A percentile compares a stretch with the other conserved stretches of the same genome.
These are phyloP conservation scores for Catostomus latipinnis DNA, from an alignment of 2,797 vertebrate genomes.

Conservation along the genomic window DNA sequence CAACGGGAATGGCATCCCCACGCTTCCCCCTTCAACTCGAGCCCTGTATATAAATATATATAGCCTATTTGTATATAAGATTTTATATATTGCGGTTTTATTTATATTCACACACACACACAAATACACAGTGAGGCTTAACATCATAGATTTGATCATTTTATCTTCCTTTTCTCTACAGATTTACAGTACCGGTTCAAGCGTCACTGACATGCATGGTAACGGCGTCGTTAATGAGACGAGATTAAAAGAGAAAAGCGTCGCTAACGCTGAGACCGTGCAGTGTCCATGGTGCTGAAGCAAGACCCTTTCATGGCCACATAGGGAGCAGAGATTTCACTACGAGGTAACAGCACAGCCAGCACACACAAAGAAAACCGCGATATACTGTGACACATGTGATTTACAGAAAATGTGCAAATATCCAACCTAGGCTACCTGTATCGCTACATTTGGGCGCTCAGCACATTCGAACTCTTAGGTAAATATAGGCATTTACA, in stretches of 20 bases:
- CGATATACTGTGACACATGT: background rate
- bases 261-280: conserved; percentile 62
- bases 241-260: conserved; percentile 15
- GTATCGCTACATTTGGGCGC: background rate
- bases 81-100: too few relatives aligned
- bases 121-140: too few relatives aligned
- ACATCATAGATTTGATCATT: background rate
- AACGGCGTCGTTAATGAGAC: conserved; percentile 8
- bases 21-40: too few relatives aligned
- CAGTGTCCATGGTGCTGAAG: conserved; percentile 91
- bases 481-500: background rate
- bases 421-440: background rate
- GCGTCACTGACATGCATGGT: background rate
- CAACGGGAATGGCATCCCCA: too few relatives aligned
- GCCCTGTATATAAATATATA: too few relatives aligned
- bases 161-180: background rate
- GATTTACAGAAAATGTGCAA: background rate
- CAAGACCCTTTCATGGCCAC: background rate
- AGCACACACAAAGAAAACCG: conserved; percentile 14
- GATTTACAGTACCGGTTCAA: background rate
- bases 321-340: conserved; percentile 23
- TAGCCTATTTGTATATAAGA: too few relatives aligned
- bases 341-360: background rate
- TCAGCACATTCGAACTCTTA: too few relatives aligned
- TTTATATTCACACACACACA: too few relatives aligned